Evolutionary conservation across 2,888 invertebrate genomes (phyloP).

Genomic region (Xestia c-nigrum): DNA sequence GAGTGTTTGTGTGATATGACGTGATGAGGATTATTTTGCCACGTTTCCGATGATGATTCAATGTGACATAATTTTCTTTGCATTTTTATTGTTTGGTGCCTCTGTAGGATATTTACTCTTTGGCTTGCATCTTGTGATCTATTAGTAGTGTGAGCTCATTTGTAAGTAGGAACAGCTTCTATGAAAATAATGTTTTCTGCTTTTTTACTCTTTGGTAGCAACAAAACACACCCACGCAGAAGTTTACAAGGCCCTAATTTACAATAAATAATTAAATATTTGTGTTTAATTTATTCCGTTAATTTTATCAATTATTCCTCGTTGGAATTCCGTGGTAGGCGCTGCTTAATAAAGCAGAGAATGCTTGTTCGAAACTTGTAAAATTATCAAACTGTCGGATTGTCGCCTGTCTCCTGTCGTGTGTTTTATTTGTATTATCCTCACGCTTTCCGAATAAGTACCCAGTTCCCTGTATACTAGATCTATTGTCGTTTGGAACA

Average conservation of each 20-base stretch:
- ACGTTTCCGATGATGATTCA: too few relatives aligned
- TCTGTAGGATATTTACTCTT: slow-evolving; percentile 28
- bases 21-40: neutral
- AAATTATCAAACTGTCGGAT: neutral
- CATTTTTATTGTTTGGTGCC: neutral
- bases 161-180: slow-evolving; percentile 17
- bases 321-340: neutral
- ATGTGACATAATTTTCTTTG: neutral
- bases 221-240: neutral
- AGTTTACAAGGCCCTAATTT: neutral
- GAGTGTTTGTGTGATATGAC: neutral
- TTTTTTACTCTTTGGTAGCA: neutral
- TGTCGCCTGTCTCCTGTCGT: neutral
- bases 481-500: neutral
- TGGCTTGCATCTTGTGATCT: slow-evolving; percentile 18
- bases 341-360: neutral
- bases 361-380: neutral
- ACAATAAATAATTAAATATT: neutral
- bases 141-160: slow-evolving; percentile 20
- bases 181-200: neutral
- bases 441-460: neutral
- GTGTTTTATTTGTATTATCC: neutral
- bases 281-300: neutral
- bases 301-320: neutral
- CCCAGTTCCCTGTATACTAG: too few relatives aligned